Conservation (phyloP, 2,113 vertebrate genomes). For the Calonectris borealis region DNA sequence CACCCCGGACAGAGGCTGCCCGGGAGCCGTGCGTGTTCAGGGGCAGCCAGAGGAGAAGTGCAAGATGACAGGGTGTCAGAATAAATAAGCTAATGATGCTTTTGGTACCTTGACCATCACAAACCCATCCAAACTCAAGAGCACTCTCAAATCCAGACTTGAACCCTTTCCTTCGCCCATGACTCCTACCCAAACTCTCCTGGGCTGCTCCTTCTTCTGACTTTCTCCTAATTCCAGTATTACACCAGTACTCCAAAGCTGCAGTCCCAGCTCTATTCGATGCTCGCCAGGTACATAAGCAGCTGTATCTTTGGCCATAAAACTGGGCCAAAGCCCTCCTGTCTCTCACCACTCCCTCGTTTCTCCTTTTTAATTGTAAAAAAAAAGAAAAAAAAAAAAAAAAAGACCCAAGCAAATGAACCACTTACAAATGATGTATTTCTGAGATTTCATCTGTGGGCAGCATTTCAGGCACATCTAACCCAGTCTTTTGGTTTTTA, state of each 20-base stretch:
- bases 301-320: background rate
- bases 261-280: background rate
- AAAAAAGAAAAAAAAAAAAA: background rate
- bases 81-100: background rate
- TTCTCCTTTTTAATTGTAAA: background rate
- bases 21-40: accelerated
- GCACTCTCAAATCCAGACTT: background rate
- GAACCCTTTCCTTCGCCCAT: background rate
- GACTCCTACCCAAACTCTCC: background rate
- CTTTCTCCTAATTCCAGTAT: background rate
- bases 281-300: accelerated
- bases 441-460: background rate
- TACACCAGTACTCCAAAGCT: background rate
- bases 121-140: background rate
- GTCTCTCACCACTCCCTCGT: background rate
- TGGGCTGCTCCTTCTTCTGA: background rate
- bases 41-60: background rate
- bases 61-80: background rate
- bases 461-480: background rate
- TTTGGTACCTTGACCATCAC: background rate
- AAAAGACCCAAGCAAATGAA: background rate
- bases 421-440: background rate
- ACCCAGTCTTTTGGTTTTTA: background rate
- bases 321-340: background rate
- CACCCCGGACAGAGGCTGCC: accelerated